A percentile compares a stretch with the other conserved stretches of the same genome.
Conservation (phyloP, 2,888 invertebrate genomes). For the Allygus modestus region DNA sequence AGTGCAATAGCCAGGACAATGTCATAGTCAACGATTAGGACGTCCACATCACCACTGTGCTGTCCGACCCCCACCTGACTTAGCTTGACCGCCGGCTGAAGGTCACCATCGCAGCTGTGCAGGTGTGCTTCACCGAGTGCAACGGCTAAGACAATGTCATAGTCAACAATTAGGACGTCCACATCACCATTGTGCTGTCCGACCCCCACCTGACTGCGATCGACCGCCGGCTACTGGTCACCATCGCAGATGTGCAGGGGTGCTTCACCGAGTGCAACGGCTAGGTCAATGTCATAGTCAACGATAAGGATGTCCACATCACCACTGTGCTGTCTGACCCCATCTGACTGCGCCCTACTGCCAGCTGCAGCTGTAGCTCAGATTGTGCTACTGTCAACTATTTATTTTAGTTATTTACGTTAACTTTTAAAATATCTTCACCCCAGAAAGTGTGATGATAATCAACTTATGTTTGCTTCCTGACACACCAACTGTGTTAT, state of each 20-base stretch:
- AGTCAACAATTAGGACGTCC: constrained; percentile 62
- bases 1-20: constrained; percentile 70
- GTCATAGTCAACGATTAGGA: constrained; percentile 64
- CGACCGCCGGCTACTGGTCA: constrained; percentile 85
- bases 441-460: too few relatives aligned
- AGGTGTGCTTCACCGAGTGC: constrained; percentile 81
- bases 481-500: too few relatives aligned
- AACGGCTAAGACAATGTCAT: constrained; percentile 68
- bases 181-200: constrained; percentile 79
- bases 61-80: constrained; percentile 84
- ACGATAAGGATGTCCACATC: constrained; percentile 67
- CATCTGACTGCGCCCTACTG: constrained; percentile 89
- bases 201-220: constrained; percentile 86
- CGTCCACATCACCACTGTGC: constrained; percentile 76
- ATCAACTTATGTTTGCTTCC: too few relatives aligned
- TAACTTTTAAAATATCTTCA: too few relatives aligned
- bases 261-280: constrained; percentile 78
- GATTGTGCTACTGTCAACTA: too few relatives aligned
- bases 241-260: constrained; percentile 87
- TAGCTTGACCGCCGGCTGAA: constrained; percentile 88
- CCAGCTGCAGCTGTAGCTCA: constrained; percentile 83
- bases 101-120: constrained; percentile 86
- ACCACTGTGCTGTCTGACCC: constrained; percentile 81
- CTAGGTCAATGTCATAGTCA: constrained; percentile 61
- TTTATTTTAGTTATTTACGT: too few relatives aligned